Base-by-base conservation (phyloP, 1,140 invertebrate genomes). In the Euschistus heros region DNA sequence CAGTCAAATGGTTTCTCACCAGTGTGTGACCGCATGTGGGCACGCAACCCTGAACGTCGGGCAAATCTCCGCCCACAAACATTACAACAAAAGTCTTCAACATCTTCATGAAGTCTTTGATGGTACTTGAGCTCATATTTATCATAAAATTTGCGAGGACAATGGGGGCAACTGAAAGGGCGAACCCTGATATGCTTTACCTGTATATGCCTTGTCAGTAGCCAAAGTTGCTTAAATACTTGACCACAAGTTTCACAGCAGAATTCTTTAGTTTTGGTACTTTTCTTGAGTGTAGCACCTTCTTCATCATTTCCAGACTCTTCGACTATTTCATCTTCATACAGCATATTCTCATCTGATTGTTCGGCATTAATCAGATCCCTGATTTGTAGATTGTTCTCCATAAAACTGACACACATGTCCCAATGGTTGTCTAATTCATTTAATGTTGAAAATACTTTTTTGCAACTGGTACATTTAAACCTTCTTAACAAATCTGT, bases 11-110 rank as follows among this genome's bases (percentile, higher is more conserved):
- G 54, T 27, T 59, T 66, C 22, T 66, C 64, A 0, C 55, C 55
- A 27, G 64, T 66, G 27, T 66, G 64, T 1, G n/a, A 22, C 20
- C 55, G 18, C 27, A 66, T 59, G 24, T 66, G 64, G n/a, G 42
- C 26, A 30, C 52, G 46, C 18, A 60, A 44, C 10, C 55, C 33
- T n/a, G 30, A 33, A 7, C 33, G 13, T 10, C 55, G 22, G 2
- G 37, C 33, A 62, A 59, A 61, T 44, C 44, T 66, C 18, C 33
- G 22, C 0, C 55, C 64, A 62, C 64, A 66, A 26, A 66, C 22
- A 20, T 61, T 60, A 30, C 64, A 66, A 22, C 59, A 61, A 15
- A 61, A 61, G n/a, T 61, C 59, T 44, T 61, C 59, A 7, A 61
- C 33, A 30, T 61, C 59, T 24, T 61, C 17, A 24, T 61, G 59